Base-by-base conservation (phyloP, 2,888 invertebrate species). In the Drosophila putrida region DNA sequence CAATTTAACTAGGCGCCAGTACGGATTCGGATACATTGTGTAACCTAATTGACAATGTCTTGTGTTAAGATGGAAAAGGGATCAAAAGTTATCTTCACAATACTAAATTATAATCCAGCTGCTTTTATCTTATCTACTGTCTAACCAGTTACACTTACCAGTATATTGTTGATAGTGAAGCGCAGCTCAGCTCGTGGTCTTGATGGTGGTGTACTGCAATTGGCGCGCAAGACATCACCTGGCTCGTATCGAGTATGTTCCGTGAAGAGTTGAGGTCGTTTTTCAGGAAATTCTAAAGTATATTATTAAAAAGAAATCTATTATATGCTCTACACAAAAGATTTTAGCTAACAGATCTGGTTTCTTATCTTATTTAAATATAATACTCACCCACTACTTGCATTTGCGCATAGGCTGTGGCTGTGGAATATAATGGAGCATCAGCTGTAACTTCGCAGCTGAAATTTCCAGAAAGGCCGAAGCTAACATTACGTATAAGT, bases 151-250 rank as follows among this genome's bases (percentile, higher is more conserved):
- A 15, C 20, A 94, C 96, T 95, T 93, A 96, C 96, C 93, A 95
- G 94, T 75, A 95, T 94, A 90, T 96, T 96, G 91, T 97, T 97
- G 71, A 97, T 94, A 80, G 94, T 94, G 84, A 97, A 96, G 77
- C 95, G 95, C 72, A 97, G 93, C 75, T 95, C 94, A 25, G 95
- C 95, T 27, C 95, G 94, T 5, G 97, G 97, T 75, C 94, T 94
- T 5, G 96, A 95, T 8, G 96, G 95, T 8, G 95, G 94, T 4
- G 96, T 95, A 11, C 96, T 95, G 92, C 97, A 97, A 93, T 97
- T 97, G 58, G 96, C 96, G 59, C 93, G 93, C 63, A 97, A 93
- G 28, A 94, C 93, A 91, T 97, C 96, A 4, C 96, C 96, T 0
- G 95, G 95, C 90, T 95, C 95, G 91, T 97, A 96, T 47, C 95